These are phyloP conservation scores for Acholoe squamosa DNA, from an alignment of 2,888 invertebrate species.

Conservation along the genomic window DNA sequence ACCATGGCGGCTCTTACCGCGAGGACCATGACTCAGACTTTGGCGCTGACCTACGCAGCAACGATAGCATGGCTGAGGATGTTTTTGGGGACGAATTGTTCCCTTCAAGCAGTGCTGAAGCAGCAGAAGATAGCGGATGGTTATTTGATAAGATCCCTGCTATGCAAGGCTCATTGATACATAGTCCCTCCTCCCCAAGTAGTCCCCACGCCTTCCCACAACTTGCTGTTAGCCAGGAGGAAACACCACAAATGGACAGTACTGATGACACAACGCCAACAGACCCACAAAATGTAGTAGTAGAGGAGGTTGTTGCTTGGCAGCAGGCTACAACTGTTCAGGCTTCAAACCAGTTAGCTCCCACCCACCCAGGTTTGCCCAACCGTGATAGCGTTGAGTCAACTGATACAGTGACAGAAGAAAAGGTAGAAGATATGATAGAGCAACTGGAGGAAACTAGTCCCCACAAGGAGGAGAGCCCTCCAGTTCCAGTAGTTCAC, in stretches of 20 bases:
- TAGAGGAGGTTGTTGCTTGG: background rate
- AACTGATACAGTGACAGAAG: constrained; percentile 38
- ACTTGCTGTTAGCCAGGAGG: background rate
- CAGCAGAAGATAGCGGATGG: constrained; percentile 44
- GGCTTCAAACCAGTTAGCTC: background rate
- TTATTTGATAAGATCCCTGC: constrained; percentile 55
- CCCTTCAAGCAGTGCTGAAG: background rate
- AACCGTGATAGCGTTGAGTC: constrained; percentile 40
- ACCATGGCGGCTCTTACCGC: background rate
- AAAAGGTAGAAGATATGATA: background rate
- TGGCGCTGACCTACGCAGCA: background rate
- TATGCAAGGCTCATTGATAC: constrained; percentile 49
- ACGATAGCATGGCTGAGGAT: background rate
- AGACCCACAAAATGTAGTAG: background rate
- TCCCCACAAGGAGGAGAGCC: background rate
- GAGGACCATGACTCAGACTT: constrained; percentile 28
- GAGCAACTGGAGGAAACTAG: background rate
- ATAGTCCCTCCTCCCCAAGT: constrained; percentile 39
- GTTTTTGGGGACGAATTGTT: background rate
- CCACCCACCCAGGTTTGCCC: background rate
- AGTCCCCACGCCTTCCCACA: constrained; percentile 19
- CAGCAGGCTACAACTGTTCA: background rate
- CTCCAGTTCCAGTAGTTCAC: background rate
- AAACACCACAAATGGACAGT: background rate
- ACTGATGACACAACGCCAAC: constrained; percentile 32